A percentile compares a stretch with the other conserved stretches of the same genome.
phyloP scores from a whole-genome alignment of 1,140 invertebrate species.

The Diabrotica undecimpunctata region DNA sequence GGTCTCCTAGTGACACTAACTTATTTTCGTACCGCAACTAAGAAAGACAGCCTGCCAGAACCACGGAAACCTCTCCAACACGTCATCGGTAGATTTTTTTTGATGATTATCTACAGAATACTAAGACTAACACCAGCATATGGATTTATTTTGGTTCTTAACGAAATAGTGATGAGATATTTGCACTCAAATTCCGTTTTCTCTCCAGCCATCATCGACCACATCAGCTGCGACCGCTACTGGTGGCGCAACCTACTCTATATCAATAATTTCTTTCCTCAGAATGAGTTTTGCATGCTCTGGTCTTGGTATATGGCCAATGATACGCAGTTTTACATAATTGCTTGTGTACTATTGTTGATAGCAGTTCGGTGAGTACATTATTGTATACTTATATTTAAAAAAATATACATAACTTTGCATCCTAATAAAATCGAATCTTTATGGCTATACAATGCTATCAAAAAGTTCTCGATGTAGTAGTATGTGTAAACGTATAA shows the following conservation, averaged over 20 bases:
- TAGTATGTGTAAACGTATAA: no score
- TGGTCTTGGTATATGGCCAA: constrained; percentile 92
- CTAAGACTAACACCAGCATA: constrained; percentile 77
- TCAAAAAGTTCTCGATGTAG: no score
- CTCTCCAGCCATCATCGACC: constrained; percentile 67
- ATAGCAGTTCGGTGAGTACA: constrained; percentile 68
- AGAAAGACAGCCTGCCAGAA: constrained; percentile 21
- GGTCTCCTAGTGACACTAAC: constrained; percentile 72
- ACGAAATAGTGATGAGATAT: constrained; percentile 66
- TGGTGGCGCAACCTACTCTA: constrained; percentile 83
- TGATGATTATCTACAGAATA: constrained; percentile 64
- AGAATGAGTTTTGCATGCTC: constrained; percentile 79
- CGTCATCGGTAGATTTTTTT: constrained; percentile 46
- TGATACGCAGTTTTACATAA: constrained; percentile 84
- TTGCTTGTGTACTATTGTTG: constrained; percentile 67
- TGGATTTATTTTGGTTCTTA: constrained; percentile 71
- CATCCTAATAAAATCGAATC: no score
- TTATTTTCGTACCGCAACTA: constrained; percentile 61
- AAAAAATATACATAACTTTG: no score
- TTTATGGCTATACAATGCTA: no score
- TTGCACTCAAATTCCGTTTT: constrained; percentile 67
- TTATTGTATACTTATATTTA: background rate
- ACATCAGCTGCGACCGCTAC: constrained; percentile 69
- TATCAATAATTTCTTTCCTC: constrained; percentile 75
- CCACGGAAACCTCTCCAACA: no score